These are phyloP conservation scores for Drosophila suzukii DNA, from an alignment of 1,140 invertebrate genomes.

Conservation along the genomic window DNA sequence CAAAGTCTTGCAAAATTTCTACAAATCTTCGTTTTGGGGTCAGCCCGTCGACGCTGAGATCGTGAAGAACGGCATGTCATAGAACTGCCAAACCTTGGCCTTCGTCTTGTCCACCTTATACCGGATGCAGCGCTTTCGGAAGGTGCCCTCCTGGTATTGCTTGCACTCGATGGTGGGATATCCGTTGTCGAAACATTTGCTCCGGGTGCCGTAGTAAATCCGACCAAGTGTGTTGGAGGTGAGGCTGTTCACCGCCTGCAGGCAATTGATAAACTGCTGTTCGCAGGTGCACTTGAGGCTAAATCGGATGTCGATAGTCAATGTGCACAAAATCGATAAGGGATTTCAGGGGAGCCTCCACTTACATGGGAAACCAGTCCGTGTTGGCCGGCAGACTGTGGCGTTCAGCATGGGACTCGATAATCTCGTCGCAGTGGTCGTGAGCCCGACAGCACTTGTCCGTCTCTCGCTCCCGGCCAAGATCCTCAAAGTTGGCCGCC, in stretches of 20 bases:
- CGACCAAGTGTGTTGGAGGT: conserved; percentile 86
- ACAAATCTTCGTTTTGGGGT: conserved; percentile 24
- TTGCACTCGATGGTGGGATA: conserved; percentile 87
- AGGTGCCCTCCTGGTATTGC: conserved; percentile 75
- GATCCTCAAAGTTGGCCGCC: conserved; percentile 88
- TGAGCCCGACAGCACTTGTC: conserved; percentile 92
- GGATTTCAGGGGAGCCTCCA: conserved; percentile 40
- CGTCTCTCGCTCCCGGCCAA: conserved; percentile 88
- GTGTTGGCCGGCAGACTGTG: conserved; percentile 87
- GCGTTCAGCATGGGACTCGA: conserved; percentile 86
- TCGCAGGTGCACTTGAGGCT: conserved; percentile 89
- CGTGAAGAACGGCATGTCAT: conserved; percentile 86
- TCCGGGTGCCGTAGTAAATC: conserved; percentile 89
- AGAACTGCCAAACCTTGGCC: conserved; percentile 86
- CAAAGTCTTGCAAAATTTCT: background rate
- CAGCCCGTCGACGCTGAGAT: conserved; percentile 21
- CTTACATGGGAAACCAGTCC: conserved; percentile 86
- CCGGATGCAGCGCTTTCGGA: conserved; percentile 85
- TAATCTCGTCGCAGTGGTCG: conserved; percentile 89
- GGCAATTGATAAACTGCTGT: conserved; percentile 88
- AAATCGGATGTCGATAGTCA: conserved; percentile 39
- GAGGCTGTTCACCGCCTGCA: conserved; percentile 85
- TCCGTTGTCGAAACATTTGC: conserved; percentile 88
- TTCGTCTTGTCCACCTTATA: conserved; percentile 85
- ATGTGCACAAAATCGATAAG: conserved; percentile 15